Base-by-base conservation (phyloP, 2,888 invertebrate genomes). In the Suillia variegata region DNA sequence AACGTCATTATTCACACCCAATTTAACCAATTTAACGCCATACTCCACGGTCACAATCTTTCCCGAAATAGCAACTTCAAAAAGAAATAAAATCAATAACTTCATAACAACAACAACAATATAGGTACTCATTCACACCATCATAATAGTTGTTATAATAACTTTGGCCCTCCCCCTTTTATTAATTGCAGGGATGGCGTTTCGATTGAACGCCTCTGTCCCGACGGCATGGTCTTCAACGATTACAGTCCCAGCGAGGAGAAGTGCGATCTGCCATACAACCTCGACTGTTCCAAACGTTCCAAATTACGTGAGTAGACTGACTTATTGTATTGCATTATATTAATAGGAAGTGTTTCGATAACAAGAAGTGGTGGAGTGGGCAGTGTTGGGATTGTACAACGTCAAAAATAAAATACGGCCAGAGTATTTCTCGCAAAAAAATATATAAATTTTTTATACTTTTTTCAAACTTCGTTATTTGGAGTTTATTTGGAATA, bases 221-320 rank as follows among this genome's bases (percentile, higher is more conserved):
- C 93, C 0, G 94, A 95, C 77, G 94, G 94, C 20, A 88, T 93
- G 85, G 93, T 94, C 54, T 94, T 94, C 84, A 93, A 94, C 70
- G 94, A 93, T 82, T 93, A 88, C 82, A 90, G 89, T 68, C 85
- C 88, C 1, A 87, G 87, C 60, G 89, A 92, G 59, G 94, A 94
- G 80, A 94, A 94, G 76, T 94, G 94, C 71, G 94, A 94, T 80
- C 83, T 93, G 65, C 93, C 93, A 0, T 92, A 91, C 81, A 93
- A 93, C 73, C 88, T 94, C 61, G 94, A 94, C 80, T 94, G 94
- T 82, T 85, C 86, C 1, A 87, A 89, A 66, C 85, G 94, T 61
- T 86, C 91, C 8, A 89, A 90, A 75, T 83, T 89, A 65, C 94
- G 94, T 94, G 84, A 90, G 92, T 88, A 69, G 49, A 58, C 20